These are phyloP conservation scores for Takifugu ocellatus DNA, from an alignment of 2,797 vertebrate species.

Conservation along the genomic window DNA sequence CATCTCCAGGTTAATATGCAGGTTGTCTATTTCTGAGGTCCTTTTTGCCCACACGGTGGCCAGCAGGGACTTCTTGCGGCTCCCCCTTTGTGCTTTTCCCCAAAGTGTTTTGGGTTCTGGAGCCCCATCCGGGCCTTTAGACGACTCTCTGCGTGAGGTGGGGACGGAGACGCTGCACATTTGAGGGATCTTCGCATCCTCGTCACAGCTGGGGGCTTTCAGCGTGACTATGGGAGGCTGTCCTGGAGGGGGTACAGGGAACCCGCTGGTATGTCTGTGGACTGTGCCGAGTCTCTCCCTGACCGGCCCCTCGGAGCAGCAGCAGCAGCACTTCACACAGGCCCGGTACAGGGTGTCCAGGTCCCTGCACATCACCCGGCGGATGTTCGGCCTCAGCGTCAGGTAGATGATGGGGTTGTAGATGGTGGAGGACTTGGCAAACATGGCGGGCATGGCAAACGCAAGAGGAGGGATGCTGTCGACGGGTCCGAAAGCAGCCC, in stretches of 20 bases:
- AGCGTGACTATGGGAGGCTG: conserved; percentile 17
- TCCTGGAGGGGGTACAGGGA: conserved; percentile 37
- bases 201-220: conserved; percentile 31
- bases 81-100: conserved; percentile 6
- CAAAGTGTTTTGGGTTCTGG: conserved; percentile 14
- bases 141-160: conserved; percentile 5
- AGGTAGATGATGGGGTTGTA: conserved; percentile 79
- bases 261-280: conserved; percentile 37
- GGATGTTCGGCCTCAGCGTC: conserved; percentile 72
- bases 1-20: conserved; percentile 62
- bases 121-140: conserved; percentile 17
- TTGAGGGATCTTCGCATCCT: conserved; percentile 44
- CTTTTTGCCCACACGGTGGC: conserved; percentile 38
- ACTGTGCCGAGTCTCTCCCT: conserved; percentile 29
- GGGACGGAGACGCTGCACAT: conserved; percentile 23
- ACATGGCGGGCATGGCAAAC: conserved; percentile 78
- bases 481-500: conserved; percentile 76
- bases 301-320: conserved; percentile 42
- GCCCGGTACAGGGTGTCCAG: conserved; percentile 46
- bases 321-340: conserved; percentile 55
- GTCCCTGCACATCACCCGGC: conserved; percentile 60
- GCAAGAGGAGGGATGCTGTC: conserved; percentile 75
- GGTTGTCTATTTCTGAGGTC: conserved; percentile 55
- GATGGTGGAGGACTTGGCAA: conserved; percentile 81
- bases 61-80: conserved; percentile 35